These are phyloP conservation scores for Fistularia commersonii DNA, from an alignment of 2,797 vertebrate species.

Conservation along the genomic window DNA sequence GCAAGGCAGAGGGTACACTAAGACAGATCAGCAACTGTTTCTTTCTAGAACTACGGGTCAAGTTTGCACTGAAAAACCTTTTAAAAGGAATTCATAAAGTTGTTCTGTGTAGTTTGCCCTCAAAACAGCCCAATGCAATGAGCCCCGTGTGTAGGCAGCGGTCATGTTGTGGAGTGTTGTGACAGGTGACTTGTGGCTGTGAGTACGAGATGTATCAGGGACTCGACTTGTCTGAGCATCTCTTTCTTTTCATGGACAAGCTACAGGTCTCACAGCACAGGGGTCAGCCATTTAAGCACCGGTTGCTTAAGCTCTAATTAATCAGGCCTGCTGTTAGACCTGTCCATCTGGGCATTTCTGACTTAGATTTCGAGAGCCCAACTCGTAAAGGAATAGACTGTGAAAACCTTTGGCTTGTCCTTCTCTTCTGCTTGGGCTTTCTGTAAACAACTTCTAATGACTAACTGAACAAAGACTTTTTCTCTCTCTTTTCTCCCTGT, in stretches of 20 bases:
- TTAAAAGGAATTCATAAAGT: no score
- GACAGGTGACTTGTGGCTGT: conserved; percentile 65
- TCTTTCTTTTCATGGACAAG: conserved; percentile 62
- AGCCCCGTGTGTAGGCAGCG: conserved; percentile 59
- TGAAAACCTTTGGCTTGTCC: conserved; percentile 69
- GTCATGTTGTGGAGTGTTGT: conserved; percentile 78
- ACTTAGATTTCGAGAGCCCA: conserved; percentile 14
- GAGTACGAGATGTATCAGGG: conserved; percentile 54
- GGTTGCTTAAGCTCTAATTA: neutral
- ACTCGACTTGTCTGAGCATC: conserved; percentile 49
- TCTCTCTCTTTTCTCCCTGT: conserved; percentile 47
- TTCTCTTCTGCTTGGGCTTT: conserved; percentile 40
- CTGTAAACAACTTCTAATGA: conserved; percentile 51
- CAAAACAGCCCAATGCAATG: conserved; percentile 31
- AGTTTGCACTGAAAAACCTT: no score
- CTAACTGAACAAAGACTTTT: conserved; percentile 65
- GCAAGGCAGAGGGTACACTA: conserved; percentile 47
- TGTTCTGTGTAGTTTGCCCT: conserved; percentile 51
- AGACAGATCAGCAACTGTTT: conserved; percentile 19
- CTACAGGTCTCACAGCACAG: conserved; percentile 55
- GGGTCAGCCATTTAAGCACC: conserved; percentile 9
- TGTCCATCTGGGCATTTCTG: conserved; percentile 9
- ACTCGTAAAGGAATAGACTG: conserved; percentile 34
- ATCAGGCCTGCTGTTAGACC: conserved; percentile 6
- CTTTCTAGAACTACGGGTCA: no score